A percentile compares a stretch with the other conserved stretches of the same genome.
phyloP scores from a whole-genome alignment of 2,113 vertebrate species.

The Nibea coibor region DNA sequence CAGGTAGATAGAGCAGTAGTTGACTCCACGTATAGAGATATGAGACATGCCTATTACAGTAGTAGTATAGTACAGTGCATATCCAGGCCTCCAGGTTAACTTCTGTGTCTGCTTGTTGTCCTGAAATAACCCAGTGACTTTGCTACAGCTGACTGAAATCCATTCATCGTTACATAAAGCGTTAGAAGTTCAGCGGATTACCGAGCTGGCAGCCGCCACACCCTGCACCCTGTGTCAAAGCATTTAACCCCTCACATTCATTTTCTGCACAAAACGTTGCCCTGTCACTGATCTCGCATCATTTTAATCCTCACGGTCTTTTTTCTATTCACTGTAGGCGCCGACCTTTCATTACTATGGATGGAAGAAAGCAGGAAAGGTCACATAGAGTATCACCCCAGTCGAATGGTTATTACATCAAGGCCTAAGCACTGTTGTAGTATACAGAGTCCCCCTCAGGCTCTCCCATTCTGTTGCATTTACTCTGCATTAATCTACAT shows the following conservation, averaged over 20 bases:
- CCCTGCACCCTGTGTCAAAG: conserved; percentile 35
- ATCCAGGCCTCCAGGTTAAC: conserved; percentile 40
- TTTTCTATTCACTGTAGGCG: conserved; percentile 16
- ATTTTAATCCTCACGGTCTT: conserved; percentile 2
- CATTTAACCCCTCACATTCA: conserved; percentile 61
- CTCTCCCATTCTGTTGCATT: conserved; percentile 34
- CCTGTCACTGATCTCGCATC: conserved; percentile 16
- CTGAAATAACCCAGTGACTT: conserved; percentile 54
- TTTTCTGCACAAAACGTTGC: conserved; percentile 34
- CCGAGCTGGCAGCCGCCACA: conserved; percentile 51
- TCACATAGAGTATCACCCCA: conserved; percentile 31
- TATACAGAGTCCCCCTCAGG: conserved; percentile 27
- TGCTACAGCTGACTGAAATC: conserved; percentile 32
- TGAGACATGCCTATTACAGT: conserved; percentile 10
- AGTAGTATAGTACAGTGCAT: conserved; percentile 10
- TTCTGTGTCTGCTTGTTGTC: conserved; percentile 21
- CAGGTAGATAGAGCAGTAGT: conserved; percentile 19
- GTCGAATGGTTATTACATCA: conserved; percentile 35
- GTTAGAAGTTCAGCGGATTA: conserved; percentile 58
- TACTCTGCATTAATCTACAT: conserved; percentile 37
- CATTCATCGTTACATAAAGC: conserved; percentile 46
- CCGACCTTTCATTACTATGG: conserved; percentile 31
- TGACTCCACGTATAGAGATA: conserved; percentile 11
- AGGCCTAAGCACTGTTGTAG: conserved; percentile 28
- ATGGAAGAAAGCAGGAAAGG: conserved; percentile 52